Conservation (phyloP, 2,797 vertebrate genomes). For the Tarsius wallacei region DNA sequence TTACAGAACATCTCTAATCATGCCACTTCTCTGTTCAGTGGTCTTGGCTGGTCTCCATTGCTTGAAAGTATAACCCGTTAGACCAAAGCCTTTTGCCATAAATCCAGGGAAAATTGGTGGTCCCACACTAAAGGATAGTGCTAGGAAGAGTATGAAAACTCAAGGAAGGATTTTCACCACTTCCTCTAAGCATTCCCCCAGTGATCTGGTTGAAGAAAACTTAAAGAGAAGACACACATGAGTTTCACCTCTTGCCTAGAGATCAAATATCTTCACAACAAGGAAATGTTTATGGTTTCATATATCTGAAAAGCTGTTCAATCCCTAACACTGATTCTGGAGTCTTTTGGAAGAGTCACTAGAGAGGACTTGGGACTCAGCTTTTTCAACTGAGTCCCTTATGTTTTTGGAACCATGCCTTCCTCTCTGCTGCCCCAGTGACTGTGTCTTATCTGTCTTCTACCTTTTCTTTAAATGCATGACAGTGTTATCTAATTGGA, state of each 20-base stretch:
- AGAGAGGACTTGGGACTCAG: background rate
- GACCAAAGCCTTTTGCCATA: background rate
- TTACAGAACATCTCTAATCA: background rate
- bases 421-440: background rate
- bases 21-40: background rate
- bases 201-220: background rate
- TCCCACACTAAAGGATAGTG: background rate
- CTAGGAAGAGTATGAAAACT: background rate
- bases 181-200: background rate
- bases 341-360: background rate
- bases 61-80: background rate
- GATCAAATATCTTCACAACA: conserved; percentile 36
- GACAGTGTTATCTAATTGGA: background rate
- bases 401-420: background rate
- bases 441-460: background rate
- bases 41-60: background rate
- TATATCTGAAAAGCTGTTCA: conserved; percentile 22
- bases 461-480: background rate
- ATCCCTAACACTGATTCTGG: background rate
- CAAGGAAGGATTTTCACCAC: background rate
- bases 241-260: background rate
- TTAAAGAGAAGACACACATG: background rate
- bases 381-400: background rate
- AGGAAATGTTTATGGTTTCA: conserved; percentile 24
- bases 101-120: background rate